These are phyloP conservation scores for Eupithecia insigniata DNA, from an alignment of 2,888 invertebrate genomes.

Conservation along the genomic window DNA sequence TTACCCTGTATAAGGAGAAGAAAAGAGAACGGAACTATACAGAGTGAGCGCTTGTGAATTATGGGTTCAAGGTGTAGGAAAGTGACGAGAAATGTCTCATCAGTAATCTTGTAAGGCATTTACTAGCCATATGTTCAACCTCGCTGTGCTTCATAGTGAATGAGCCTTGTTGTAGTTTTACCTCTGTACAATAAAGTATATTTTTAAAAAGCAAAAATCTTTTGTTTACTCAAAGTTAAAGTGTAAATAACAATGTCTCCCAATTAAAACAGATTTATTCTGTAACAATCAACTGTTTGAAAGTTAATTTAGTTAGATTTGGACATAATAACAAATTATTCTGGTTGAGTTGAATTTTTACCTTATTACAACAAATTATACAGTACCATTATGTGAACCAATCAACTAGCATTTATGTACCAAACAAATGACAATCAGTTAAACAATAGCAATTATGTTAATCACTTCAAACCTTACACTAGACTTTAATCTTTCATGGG, in stretches of 20 bases:
- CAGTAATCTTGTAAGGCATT: not conserved
- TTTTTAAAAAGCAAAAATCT: not conserved
- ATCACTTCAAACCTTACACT: slow-evolving; percentile 36
- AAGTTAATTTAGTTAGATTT: not conserved
- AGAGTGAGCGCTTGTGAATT: not conserved
- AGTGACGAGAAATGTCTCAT: not conserved
- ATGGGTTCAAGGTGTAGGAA: not conserved
- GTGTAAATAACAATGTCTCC: not conserved
- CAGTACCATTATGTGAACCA: slow-evolving; percentile 4
- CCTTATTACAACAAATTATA: not conserved
- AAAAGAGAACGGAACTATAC: not conserved
- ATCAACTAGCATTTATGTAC: slow-evolving; percentile 15
- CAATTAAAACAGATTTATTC: not conserved
- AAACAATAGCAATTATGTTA: slow-evolving; percentile 40
- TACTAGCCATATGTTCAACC: not conserved
- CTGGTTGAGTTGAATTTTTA: not conserved
- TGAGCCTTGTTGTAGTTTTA: not conserved
- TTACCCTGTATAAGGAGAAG: not conserved
- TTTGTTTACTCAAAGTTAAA: not conserved
- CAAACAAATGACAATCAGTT: slow-evolving; percentile 29
- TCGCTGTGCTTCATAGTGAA: not conserved
- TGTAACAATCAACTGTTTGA: not conserved
- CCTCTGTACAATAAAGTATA: not conserved
- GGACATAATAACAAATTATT: not conserved
- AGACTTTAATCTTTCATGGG: slow-evolving; percentile 27